A percentile compares a stretch with the other conserved stretches of the same genome.
Evolutionary conservation across 2,113 vertebrate species (phyloP).

Genomic region (Dendrocopos noguchii): DNA sequence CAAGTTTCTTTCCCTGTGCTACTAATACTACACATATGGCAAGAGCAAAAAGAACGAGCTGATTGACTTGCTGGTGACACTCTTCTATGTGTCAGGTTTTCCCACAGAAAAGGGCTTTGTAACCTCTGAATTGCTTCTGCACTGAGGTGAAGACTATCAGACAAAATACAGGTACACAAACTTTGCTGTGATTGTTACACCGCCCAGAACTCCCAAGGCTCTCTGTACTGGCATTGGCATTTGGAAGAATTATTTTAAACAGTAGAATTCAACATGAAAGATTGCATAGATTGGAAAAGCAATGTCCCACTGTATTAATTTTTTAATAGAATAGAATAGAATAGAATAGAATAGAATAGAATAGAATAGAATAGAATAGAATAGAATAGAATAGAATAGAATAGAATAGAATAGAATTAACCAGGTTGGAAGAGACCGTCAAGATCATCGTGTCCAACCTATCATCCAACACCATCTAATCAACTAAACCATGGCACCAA

Average conservation of each 20-base stretch:
- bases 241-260: not conserved
- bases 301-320: not conserved
- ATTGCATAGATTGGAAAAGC: not conserved
- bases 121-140: not conserved
- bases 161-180: not conserved
- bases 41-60: not conserved
- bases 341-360: too few species aligned
- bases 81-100: not conserved
- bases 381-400: too few species aligned
- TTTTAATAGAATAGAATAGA: not conserved
- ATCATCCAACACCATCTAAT: too few species aligned
- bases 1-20: not conserved
- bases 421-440: too few species aligned
- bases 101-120: not conserved
- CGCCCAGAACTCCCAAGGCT: not conserved
- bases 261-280: not conserved
- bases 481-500: too few species aligned
- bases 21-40: not conserved
- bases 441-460: too few species aligned
- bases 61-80: not conserved
- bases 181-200: rapidly evolving
- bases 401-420: too few species aligned
- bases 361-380: too few species aligned
- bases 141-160: not conserved
- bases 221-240: not conserved